Conservation (phyloP, 2,113 vertebrate genomes). For the Neolamprologus toae region DNA sequence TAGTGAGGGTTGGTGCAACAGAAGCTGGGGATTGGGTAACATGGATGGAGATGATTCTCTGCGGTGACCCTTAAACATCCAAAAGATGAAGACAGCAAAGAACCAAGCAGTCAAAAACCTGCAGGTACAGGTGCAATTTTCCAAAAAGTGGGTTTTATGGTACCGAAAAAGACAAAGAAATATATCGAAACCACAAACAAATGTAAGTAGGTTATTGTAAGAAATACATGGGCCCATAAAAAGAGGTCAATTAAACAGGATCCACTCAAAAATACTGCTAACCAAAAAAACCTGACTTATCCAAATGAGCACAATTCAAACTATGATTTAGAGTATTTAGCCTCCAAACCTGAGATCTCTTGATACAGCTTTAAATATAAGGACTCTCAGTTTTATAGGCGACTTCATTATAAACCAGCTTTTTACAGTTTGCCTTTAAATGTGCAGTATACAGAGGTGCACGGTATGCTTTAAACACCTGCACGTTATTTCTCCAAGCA, state of each 20-base stretch:
- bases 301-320: neutral
- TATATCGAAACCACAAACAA: neutral
- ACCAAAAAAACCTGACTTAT: neutral
- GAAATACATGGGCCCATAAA: rapidly evolving
- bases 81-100: neutral
- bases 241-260: neutral
- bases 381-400: neutral
- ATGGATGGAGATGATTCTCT: neutral
- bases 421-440: neutral
- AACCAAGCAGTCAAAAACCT: neutral
- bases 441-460: neutral
- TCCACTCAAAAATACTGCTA: neutral
- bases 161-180: neutral
- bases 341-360: neutral
- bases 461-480: neutral
- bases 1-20: neutral
- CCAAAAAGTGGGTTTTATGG: neutral
- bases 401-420: neutral
- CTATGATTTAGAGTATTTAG: rapidly evolving
- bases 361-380: neutral
- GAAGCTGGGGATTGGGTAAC: neutral
- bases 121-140: neutral
- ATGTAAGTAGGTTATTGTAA: neutral
- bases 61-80: rapidly evolving
- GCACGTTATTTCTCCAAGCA: neutral